Percentiles rank a stretch among this genome's conserved stretches.
Conservation (phyloP, 2,113 vertebrate species). For the Oryzias curvinotus region DNA sequence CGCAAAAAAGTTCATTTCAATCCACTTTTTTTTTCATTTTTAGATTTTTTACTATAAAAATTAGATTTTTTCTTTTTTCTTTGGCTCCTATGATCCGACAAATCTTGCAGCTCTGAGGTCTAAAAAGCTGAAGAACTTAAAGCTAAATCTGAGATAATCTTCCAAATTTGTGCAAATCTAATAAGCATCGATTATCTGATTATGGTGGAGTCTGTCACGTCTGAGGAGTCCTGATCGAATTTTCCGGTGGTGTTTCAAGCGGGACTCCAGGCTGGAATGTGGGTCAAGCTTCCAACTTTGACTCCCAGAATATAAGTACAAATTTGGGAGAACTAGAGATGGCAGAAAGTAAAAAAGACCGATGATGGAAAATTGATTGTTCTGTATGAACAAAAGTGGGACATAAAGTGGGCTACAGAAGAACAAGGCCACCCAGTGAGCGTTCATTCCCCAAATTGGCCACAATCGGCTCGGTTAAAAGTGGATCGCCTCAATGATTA, state of each 20-base stretch:
- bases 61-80: fast-evolving
- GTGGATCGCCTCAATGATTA: constrained; percentile 69
- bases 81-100: no score
- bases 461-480: constrained; percentile 66
- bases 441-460: constrained; percentile 59
- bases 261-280: constrained; percentile 35
- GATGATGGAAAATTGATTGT: constrained; percentile 34
- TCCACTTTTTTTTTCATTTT: no score
- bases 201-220: constrained; percentile 3
- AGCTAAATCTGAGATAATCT: constrained; percentile 6
- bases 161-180: constrained; percentile 9
- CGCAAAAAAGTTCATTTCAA: no score
- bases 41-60: no score
- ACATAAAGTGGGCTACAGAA: constrained; percentile 72
- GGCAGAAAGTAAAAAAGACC: no score
- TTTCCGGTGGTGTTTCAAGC: constrained; percentile 21
- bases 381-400: constrained; percentile 65
- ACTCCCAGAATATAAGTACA: not conserved
- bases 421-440: constrained; percentile 63
- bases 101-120: not conserved
- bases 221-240: constrained; percentile 35
- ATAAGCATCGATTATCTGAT: constrained; percentile 26
- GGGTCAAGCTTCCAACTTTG: constrained; percentile 9
- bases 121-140: not conserved
- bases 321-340: no score